phyloP scores from a whole-genome alignment of 2,888 invertebrate species.

The Pheosia tremula region DNA sequence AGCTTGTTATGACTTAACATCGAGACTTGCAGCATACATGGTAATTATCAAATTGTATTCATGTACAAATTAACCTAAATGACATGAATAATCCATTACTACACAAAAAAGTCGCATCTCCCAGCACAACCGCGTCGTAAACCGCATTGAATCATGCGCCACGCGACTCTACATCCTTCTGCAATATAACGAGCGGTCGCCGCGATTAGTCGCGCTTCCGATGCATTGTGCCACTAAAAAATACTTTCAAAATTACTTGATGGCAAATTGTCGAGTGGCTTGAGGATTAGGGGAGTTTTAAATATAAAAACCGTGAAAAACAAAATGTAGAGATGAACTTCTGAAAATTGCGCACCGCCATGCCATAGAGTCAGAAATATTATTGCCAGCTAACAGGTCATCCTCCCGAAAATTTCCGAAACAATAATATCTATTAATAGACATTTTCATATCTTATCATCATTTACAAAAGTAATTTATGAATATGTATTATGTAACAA shows the following conservation, averaged over 20 bases:
- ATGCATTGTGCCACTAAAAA: slow-evolving; percentile 42
- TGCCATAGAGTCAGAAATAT: too few relatives aligned
- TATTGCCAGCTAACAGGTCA: too few relatives aligned
- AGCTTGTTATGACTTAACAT: too few relatives aligned
- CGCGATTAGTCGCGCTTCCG: slow-evolving; percentile 75
- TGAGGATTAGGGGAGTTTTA: background rate
- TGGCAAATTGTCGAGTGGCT: slow-evolving; percentile 44
- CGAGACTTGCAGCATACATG: too few relatives aligned
- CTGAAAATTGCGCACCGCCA: too few relatives aligned
- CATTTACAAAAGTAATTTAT: too few relatives aligned
- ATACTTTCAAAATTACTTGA: slow-evolving; percentile 23
- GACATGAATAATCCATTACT: slow-evolving; percentile 46
- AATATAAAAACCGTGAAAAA: background rate
- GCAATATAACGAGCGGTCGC: slow-evolving; percentile 68
- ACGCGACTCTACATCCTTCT: slow-evolving; percentile 74
- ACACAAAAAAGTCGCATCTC: slow-evolving; percentile 33
- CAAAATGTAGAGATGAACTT: too few relatives aligned
- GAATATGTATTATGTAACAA: too few relatives aligned
- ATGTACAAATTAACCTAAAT: slow-evolving; percentile 30
- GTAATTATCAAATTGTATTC: background rate
- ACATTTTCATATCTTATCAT: too few relatives aligned
- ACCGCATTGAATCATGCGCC: slow-evolving; percentile 55
- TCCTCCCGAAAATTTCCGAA: too few relatives aligned
- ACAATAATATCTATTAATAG: too few relatives aligned
- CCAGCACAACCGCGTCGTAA: slow-evolving; percentile 26